A percentile compares a stretch with the other conserved stretches of the same genome.
Evolutionary conservation across 2,888 invertebrate species (phyloP).

Genomic region (Thera obeliscata): DNA sequence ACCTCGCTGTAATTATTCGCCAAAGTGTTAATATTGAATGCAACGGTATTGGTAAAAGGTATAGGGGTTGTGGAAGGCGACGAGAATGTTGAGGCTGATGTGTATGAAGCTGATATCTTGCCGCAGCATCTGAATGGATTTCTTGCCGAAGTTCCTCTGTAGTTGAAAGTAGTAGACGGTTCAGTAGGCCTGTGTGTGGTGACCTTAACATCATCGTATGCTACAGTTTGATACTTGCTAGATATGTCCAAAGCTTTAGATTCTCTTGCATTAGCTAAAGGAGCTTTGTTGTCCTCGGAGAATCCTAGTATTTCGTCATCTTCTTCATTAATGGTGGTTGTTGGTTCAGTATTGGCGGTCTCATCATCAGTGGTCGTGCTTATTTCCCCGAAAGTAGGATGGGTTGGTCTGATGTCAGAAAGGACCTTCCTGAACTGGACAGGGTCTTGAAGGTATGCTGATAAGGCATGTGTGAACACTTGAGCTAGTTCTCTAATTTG

Average conservation of each 20-base stretch:
- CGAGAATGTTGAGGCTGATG: conserved; percentile 63
- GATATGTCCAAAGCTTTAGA: conserved; percentile 71
- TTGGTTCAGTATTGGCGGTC: conserved; percentile 80
- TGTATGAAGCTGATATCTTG: conserved; percentile 77
- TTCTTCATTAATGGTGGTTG: conserved; percentile 86
- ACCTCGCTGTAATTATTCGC: conserved; percentile 55
- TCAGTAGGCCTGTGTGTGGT: conserved; percentile 52
- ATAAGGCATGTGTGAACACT: conserved; percentile 92
- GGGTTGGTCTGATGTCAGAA: conserved; percentile 91
- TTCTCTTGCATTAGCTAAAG: conserved; percentile 63
- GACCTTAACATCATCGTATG: conserved; percentile 50
- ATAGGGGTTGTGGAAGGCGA: conserved; percentile 58
- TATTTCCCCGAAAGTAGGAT: conserved; percentile 85
- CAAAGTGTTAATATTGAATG: conserved; percentile 58
- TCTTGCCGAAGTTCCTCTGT: conserved; percentile 59
- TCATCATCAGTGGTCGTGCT: conserved; percentile 70
- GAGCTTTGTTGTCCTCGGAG: conserved; percentile 86
- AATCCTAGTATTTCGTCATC: conserved; percentile 91
- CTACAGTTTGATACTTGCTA: conserved; percentile 36
- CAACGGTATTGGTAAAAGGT: conserved; percentile 77
- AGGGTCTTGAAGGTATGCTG: conserved; percentile 92
- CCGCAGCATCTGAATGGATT: conserved; percentile 74
- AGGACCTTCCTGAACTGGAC: conserved; percentile 91
- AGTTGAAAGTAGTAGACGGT: conserved; percentile 54
- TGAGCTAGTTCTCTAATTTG: conserved; percentile 91